Percentiles rank a stretch among this genome's conserved stretches.
These are phyloP conservation scores for Pharmacophagus antenor DNA, from an alignment of 2,888 invertebrate species.

Conservation along the genomic window DNA sequence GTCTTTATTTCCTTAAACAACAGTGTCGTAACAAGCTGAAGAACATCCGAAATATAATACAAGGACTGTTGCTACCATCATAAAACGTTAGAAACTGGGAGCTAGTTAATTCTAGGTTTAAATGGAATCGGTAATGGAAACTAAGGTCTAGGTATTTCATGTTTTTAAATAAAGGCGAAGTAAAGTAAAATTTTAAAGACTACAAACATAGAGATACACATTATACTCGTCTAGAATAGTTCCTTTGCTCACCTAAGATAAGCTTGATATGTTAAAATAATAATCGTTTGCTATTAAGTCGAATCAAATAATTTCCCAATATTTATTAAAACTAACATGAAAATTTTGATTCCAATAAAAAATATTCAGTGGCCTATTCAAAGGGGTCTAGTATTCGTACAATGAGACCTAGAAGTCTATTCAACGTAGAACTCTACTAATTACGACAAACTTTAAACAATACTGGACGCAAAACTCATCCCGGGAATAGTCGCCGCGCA, in stretches of 20 bases:
- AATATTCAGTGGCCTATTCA: slow-evolving; percentile 34
- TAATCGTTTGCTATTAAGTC: not conserved
- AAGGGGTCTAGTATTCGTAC: slow-evolving; percentile 45
- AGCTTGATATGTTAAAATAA: too few relatives aligned
- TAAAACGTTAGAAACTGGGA: not conserved
- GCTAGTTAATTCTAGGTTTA: not conserved
- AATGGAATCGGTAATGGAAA: not conserved
- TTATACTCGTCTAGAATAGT: too few relatives aligned
- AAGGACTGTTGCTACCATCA: not conserved
- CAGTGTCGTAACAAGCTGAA: too few relatives aligned
- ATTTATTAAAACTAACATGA: not conserved
- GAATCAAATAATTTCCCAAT: not conserved
- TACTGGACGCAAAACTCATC: slow-evolving; percentile 79
- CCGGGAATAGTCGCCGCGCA: slow-evolving; percentile 68
- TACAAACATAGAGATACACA: too few relatives aligned
- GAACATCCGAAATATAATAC: too few relatives aligned
- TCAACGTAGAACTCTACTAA: slow-evolving; percentile 75
- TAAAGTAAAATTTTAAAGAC: too few relatives aligned
- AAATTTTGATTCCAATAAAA: not conserved
- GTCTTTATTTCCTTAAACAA: not conserved
- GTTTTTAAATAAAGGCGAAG: not conserved
- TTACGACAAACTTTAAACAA: slow-evolving; percentile 80
- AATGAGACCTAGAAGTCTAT: slow-evolving; percentile 73
- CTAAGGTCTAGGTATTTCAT: not conserved
- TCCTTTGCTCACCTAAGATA: too few relatives aligned